A percentile compares a stretch with the other conserved stretches of the same genome.
Evolutionary conservation across 2,797 vertebrate genomes (phyloP).

Genomic region (Liparis tanakae): DNA sequence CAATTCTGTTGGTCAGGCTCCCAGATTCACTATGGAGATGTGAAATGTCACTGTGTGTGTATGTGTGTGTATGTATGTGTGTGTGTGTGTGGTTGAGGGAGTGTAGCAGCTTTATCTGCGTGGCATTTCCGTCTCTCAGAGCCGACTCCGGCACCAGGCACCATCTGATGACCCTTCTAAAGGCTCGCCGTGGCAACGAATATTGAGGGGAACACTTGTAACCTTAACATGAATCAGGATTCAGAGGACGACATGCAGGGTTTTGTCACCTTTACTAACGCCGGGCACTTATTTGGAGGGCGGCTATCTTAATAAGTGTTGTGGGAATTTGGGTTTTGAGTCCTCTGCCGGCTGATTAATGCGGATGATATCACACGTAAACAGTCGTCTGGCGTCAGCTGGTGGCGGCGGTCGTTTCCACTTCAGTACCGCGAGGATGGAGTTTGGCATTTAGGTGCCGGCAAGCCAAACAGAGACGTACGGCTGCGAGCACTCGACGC

Average conservation of each 20-base stretch:
- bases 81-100: conserved; percentile 27
- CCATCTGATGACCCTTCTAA: conserved; percentile 77
- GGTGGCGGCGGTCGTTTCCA: conserved; percentile 33
- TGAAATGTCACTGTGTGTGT: conserved; percentile 73
- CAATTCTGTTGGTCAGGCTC: conserved; percentile 60
- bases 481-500: conserved; percentile 41
- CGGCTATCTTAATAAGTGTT: conserved; percentile 66
- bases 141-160: conserved; percentile 34
- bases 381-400: conserved; percentile 41
- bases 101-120: conserved; percentile 72
- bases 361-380: conserved; percentile 56
- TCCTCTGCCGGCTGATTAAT: conserved; percentile 52
- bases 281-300: conserved; percentile 50
- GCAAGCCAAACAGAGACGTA: conserved; percentile 50
- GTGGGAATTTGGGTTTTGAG: conserved; percentile 43
- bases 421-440: conserved; percentile 37
- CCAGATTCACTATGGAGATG: conserved; percentile 62
- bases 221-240: conserved; percentile 71
- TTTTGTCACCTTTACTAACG: conserved; percentile 55
- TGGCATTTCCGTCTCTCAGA: conserved; percentile 79
- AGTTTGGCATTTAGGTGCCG: conserved; percentile 66
- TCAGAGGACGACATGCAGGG: conserved; percentile 46
- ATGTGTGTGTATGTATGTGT: conserved; percentile 31
- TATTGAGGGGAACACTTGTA: conserved; percentile 65
- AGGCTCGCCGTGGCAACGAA: conserved; percentile 57